Evolutionary conservation across 2,888 invertebrate species (phyloP), one percentile per base, ranked within the genome.

Genomic region (Eutolmus rufibarbis): DNA sequence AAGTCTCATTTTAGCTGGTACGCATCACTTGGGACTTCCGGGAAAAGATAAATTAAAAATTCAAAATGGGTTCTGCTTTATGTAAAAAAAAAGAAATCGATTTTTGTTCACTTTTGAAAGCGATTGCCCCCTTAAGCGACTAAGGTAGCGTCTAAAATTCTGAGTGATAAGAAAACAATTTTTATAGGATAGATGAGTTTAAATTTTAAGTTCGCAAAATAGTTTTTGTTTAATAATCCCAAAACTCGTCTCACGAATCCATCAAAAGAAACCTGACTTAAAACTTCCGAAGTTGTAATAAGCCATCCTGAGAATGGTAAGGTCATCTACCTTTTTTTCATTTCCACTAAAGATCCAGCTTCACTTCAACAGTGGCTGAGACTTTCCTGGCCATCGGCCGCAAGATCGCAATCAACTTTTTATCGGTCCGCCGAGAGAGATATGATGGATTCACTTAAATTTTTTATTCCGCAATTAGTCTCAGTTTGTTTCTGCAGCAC

Each of bases 401-500:
- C 46, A 28, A n/a, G 31, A 51, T 57, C 57, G 57, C 82, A 82
- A 82, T 82, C 82, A 82, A 82, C 82, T 82, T 82, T 57, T 82
- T 82, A 28, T 82, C 16, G 8, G 12, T 43, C 46, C 51, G 23
- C 66, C 28, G 23, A 28, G 66, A 57, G 66, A 14, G 66, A 19
- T 57, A 66, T 82, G 82, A 82, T 82, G 82, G 82, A 82, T 82
- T 82, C 82, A 66, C 82, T 82, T 66, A 82, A 34, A 82, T 82
- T 82, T 82, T 82, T 82, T 82, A 82, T 40, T 40, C 57, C 57
- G 57, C 82, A 82, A 82, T 82, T 82, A 82, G 82, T 82, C 57
- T 82, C 66, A 82, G 57, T 82, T 82, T 82, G 82, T 82, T 82
- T 82, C 82, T 82, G 82, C 82, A 31, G 34, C 37, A 82, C 19